Percentiles rank a stretch among this genome's conserved stretches.
Conservation (phyloP, 2,797 vertebrate genomes). For the Champsocephalus esox region DNA sequence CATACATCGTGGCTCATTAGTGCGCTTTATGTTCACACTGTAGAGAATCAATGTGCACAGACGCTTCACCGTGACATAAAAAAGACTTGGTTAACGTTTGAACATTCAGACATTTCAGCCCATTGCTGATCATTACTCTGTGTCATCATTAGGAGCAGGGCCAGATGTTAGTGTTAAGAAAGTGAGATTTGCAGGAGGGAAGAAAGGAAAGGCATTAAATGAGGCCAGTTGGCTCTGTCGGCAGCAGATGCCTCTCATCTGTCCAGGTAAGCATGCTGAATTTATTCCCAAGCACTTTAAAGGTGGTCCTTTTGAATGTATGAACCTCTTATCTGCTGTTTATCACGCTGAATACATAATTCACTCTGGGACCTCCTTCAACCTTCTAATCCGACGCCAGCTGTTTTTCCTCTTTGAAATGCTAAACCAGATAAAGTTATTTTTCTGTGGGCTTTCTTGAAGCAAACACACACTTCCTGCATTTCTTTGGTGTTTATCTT, state of each 20-base stretch:
- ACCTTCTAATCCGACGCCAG: conserved; percentile 48
- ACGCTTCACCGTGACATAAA: conserved; percentile 40
- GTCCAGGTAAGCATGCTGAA: conserved; percentile 52
- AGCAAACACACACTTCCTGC: conserved; percentile 62
- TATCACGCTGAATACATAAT: conserved; percentile 60
- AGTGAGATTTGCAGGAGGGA: conserved; percentile 25
- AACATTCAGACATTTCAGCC: conserved; percentile 44
- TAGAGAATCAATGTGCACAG: conserved; percentile 45
- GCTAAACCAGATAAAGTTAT: conserved; percentile 29
- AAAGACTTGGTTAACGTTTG: conserved; percentile 54
- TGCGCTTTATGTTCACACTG: conserved; percentile 40
- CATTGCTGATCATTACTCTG: conserved; percentile 43
- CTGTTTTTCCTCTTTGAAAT: conserved; percentile 42
- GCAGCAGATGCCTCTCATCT: conserved; percentile 70
- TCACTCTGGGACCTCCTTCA: conserved; percentile 59
- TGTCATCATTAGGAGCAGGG: conserved; percentile 28
- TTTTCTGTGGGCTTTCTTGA: conserved; percentile 34
- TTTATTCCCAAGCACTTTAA: conserved; percentile 55
- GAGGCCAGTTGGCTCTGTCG: conserved; percentile 42
- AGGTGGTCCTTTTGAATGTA: conserved; percentile 63
- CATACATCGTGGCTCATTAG: conserved; percentile 66
- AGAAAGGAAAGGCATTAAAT: conserved; percentile 23
- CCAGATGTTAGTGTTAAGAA: conserved; percentile 67
- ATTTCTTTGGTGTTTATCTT: conserved; percentile 29
- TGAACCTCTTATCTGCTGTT: conserved; percentile 68